Conservation (phyloP, 2,888 invertebrate genomes). For the Notodonta ziczac region DNA sequence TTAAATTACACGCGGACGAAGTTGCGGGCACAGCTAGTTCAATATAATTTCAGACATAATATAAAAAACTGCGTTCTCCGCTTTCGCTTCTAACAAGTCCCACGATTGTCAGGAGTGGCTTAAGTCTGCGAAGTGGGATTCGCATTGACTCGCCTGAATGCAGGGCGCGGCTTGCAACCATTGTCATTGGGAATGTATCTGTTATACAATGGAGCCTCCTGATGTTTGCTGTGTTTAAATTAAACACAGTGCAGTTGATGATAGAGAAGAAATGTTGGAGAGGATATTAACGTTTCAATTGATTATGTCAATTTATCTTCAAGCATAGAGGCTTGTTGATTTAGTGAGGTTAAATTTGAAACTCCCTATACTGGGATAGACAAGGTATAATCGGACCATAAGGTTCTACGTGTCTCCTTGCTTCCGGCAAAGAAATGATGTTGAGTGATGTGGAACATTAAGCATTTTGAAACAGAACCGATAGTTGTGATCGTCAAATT, state of each 20-base stretch:
- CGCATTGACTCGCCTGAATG: constrained; percentile 2
- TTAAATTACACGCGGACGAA: too few species aligned
- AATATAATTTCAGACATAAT: background rate
- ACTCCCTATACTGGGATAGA: too few species aligned
- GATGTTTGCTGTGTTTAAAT: constrained; percentile 2
- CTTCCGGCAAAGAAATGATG: too few species aligned
- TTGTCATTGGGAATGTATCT: constrained; percentile 6
- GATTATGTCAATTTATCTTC: background rate
- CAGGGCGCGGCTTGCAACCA: constrained; percentile 2
- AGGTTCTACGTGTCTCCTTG: too few species aligned
- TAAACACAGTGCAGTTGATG: background rate
- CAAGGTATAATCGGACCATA: too few species aligned
- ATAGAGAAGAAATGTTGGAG: background rate
- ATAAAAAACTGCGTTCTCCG: background rate
- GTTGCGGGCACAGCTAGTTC: too few species aligned
- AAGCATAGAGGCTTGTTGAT: too few species aligned
- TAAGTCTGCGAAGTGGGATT: background rate
- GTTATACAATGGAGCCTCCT: background rate
- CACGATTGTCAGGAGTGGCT: background rate
- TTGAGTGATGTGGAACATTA: too few species aligned
- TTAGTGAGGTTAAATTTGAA: too few species aligned
- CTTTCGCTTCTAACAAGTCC: background rate
- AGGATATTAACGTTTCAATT: background rate
- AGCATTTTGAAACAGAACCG: too few species aligned
- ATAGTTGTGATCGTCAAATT: too few species aligned